Percentiles rank a stretch among this genome's conserved stretches.
Conservation (phyloP, 2,113 vertebrate genomes). For the Onychostoma macrolepis region DNA sequence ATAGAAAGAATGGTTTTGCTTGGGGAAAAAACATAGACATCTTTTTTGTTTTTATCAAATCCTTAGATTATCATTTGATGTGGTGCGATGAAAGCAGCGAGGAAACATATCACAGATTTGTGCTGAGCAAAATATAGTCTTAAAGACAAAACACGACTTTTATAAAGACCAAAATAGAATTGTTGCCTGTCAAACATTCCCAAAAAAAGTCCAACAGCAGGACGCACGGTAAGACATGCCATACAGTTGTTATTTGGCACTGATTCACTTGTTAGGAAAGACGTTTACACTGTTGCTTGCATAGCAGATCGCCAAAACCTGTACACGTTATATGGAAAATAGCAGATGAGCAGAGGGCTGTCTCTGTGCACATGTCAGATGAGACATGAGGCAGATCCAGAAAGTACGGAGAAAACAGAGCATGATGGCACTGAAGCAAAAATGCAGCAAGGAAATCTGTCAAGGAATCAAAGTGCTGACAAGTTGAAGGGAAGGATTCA, state of each 20-base stretch:
- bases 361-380: constrained; percentile 74
- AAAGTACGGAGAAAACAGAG: constrained; percentile 73
- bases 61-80: constrained; percentile 45
- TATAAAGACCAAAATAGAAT: not conserved
- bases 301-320: constrained; percentile 65
- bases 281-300: constrained; percentile 68
- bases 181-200: not conserved
- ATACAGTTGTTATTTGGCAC: not conserved
- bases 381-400: constrained; percentile 74
- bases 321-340: constrained; percentile 66
- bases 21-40: constrained; percentile 48
- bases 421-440: constrained; percentile 76
- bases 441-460: constrained; percentile 75
- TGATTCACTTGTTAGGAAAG: constrained; percentile 62
- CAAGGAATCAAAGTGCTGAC: constrained; percentile 79
- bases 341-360: constrained; percentile 65
- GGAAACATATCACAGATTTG: constrained; percentile 24
- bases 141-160: constrained; percentile 3
- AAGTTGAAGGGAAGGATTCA: constrained; percentile 75
- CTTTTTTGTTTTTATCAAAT: constrained; percentile 48
- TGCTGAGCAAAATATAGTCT: constrained; percentile 52
- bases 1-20: constrained; percentile 46
- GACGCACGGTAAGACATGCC: not conserved
- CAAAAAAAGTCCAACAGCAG: not conserved
- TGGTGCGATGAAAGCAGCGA: constrained; percentile 37